These are phyloP conservation scores for Urocyon cinereoargenteus DNA, from an alignment of 2,797 vertebrate species.

Conservation along the genomic window DNA sequence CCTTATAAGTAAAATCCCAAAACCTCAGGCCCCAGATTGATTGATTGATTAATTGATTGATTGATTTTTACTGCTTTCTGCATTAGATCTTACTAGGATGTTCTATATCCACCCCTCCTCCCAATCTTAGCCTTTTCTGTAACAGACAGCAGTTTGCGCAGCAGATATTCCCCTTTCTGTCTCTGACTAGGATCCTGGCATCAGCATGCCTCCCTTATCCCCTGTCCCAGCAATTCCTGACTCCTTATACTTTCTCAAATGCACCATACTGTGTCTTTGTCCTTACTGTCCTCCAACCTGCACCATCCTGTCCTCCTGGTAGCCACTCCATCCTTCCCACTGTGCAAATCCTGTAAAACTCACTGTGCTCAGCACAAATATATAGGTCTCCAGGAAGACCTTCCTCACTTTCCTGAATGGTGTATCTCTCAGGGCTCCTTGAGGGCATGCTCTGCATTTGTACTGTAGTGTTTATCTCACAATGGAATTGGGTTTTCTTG, in stretches of 20 bases:
- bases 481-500: not conserved
- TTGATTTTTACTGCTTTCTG: not conserved
- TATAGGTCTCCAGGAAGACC: not conserved
- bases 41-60: not conserved
- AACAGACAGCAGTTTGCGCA: not conserved
- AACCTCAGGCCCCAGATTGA: not conserved
- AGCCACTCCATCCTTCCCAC: not conserved
- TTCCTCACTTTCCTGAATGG: not conserved
- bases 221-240: not conserved
- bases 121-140: not conserved
- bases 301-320: not conserved
- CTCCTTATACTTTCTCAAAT: not conserved
- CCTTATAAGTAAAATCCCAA: not conserved
- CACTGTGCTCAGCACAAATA: rapidly evolving
- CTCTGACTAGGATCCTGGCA: not conserved
- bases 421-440: not conserved
- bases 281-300: not conserved
- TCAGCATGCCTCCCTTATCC: too few relatives aligned
- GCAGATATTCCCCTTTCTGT: not conserved
- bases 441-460: not conserved
- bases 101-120: not conserved
- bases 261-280: not conserved
- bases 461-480: not conserved
- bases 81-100: not conserved
- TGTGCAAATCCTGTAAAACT: not conserved